phyloP scores from a whole-genome alignment of 2,113 vertebrate species.

The Columba janthina region DNA sequence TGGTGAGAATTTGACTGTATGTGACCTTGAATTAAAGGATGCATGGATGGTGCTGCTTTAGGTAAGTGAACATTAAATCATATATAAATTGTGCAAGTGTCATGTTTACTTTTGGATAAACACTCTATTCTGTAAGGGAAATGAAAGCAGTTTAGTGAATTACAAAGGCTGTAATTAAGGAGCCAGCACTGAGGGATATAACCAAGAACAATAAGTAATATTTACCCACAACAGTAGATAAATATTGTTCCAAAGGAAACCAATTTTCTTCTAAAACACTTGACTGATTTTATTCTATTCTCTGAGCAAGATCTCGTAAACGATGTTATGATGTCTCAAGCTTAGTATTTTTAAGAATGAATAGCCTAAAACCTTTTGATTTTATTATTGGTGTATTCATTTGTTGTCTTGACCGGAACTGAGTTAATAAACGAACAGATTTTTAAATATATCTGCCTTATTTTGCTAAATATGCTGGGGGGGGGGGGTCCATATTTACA shows the following conservation, averaged over 20 bases:
- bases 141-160: not conserved
- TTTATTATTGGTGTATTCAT: not conserved
- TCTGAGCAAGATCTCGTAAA: not conserved
- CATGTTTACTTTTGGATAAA: not conserved
- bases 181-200: not conserved
- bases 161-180: not conserved
- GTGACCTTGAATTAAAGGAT: not conserved
- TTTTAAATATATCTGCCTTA: not conserved
- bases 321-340: not conserved
- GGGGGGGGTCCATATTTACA: not conserved
- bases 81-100: not conserved
- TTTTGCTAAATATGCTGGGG: not conserved
- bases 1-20: not conserved
- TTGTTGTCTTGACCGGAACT: not conserved
- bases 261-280: not conserved
- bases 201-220: not conserved
- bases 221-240: not conserved
- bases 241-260: not conserved
- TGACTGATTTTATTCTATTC: not conserved
- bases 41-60: not conserved
- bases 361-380: not conserved
- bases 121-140: not conserved
- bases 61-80: not conserved
- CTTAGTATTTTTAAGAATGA: not conserved
- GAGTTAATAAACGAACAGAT: not conserved